Evolutionary conservation across 2,113 vertebrate species (phyloP).

Genomic region (Tychaedon coryphoeus): DNA sequence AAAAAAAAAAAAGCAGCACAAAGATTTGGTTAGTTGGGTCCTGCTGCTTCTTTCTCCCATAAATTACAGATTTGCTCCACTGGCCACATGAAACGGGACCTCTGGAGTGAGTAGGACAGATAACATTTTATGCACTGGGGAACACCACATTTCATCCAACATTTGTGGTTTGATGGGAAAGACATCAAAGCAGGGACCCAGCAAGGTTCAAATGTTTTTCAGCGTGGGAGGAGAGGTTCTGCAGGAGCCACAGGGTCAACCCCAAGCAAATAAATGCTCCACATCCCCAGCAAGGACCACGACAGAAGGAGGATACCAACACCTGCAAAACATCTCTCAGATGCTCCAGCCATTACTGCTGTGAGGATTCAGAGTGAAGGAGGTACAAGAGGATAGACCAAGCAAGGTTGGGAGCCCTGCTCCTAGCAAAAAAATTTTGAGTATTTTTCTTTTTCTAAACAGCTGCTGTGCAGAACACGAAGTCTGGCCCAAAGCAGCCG

Average conservation of each 20-base stretch:
- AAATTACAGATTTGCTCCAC: not conserved
- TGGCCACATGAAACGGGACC: not conserved
- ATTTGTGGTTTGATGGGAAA: not conserved
- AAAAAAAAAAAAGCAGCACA: not conserved
- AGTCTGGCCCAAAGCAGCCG: not conserved
- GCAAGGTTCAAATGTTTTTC: not conserved
- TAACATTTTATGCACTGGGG: not conserved
- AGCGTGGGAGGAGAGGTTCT: not conserved
- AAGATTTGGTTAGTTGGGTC: not conserved
- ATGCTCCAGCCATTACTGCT: not conserved
- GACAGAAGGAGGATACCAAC: not conserved
- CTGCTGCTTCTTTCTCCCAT: not conserved
- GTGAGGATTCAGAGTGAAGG: not conserved
- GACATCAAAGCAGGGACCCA: not conserved
- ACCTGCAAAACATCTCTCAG: constrained; percentile 5
- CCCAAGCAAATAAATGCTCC: not conserved
- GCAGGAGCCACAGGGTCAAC: not conserved
- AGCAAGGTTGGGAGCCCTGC: not conserved
- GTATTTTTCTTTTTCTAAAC: not conserved
- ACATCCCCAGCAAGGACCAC: not conserved
- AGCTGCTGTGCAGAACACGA: not conserved
- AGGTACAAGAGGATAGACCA: not conserved
- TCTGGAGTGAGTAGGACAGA: not conserved
- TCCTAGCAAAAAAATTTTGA: fast-evolving
- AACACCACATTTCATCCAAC: not conserved